Evolutionary conservation across 2,888 invertebrate genomes (phyloP).

Genomic region (Agrochola circellaris): DNA sequence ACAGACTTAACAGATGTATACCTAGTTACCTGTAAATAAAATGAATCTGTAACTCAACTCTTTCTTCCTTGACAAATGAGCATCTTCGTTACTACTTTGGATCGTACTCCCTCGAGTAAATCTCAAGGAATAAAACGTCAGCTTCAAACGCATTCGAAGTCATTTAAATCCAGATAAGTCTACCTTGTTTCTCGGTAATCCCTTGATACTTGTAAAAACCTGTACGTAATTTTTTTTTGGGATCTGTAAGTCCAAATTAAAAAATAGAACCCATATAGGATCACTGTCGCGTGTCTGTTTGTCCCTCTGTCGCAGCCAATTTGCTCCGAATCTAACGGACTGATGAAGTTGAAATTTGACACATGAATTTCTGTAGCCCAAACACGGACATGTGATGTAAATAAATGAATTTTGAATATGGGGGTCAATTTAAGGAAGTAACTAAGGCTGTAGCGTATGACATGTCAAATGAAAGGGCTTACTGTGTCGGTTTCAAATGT

Average conservation of each 20-base stretch:
- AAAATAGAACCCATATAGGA: background rate
- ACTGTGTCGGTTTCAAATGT: background rate
- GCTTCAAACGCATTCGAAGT: conserved; percentile 4
- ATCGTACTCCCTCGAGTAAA: background rate
- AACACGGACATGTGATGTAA: background rate
- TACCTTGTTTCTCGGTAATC: conserved; percentile 8
- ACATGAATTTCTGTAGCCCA: background rate
- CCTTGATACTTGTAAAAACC: background rate
- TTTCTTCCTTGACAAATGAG: conserved; percentile 11
- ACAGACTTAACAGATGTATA: too few relatives aligned
- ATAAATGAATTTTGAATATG: background rate
- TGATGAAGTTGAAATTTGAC: background rate
- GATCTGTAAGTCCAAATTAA: background rate
- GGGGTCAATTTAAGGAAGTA: background rate
- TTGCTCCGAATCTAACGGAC: background rate
- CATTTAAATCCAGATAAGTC: conserved; percentile 2
- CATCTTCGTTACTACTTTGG: background rate
- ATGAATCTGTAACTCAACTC: background rate
- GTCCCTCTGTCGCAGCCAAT: background rate
- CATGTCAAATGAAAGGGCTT: background rate
- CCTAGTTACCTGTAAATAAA: background rate
- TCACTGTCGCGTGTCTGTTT: background rate
- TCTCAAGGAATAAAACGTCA: background rate
- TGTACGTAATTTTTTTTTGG: background rate
- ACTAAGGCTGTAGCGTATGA: background rate